phyloP scores from a whole-genome alignment of 2,113 vertebrate genomes.

The Burhinus bistriatus region DNA sequence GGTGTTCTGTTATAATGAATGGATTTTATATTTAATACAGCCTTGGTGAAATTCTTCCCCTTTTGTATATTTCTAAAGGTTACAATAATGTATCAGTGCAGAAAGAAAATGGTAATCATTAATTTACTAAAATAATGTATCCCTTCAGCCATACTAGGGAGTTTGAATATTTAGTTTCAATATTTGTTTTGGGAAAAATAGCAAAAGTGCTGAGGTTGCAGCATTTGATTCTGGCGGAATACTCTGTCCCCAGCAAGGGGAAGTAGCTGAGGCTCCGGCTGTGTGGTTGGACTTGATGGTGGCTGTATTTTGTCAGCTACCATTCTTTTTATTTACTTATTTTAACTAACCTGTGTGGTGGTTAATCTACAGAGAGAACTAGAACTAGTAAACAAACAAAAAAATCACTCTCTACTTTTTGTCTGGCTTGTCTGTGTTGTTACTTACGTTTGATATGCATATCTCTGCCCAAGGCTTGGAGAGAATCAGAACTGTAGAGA shows the following conservation, averaged over 20 bases:
- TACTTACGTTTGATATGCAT: background rate
- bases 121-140: background rate
- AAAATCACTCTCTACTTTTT: background rate
- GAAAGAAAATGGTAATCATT: background rate
- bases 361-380: background rate
- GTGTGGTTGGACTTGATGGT: background rate
- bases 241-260: background rate
- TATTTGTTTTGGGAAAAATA: background rate
- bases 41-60: background rate
- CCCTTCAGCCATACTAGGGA: background rate
- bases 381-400: background rate
- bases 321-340: background rate
- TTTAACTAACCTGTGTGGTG: background rate
- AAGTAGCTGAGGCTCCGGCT: background rate
- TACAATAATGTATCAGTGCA: background rate
- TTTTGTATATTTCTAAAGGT: background rate
- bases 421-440: background rate
- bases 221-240: background rate
- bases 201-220: background rate
- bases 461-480: background rate
- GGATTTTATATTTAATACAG: background rate
- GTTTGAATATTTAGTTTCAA: background rate
- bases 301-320: background rate
- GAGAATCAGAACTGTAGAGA: background rate
- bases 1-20: background rate